Evolutionary conservation across 2,113 vertebrate genomes (phyloP).

Genomic region (Callaeas wilsoni): DNA sequence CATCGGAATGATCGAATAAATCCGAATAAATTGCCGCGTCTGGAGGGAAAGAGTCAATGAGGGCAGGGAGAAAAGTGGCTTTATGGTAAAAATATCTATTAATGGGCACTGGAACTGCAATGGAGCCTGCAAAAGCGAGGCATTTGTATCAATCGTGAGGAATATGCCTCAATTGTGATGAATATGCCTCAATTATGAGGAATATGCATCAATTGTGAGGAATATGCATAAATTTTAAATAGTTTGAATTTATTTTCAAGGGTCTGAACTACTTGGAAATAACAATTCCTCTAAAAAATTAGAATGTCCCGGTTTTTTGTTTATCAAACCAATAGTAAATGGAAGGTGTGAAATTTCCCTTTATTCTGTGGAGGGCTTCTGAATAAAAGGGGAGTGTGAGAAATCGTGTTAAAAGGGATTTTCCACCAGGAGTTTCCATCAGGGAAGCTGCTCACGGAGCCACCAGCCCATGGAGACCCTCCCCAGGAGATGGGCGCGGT

Average conservation of each 20-base stretch:
- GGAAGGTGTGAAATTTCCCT: neutral
- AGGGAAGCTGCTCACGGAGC: neutral
- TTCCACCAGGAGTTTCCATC: neutral
- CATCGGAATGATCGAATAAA: neutral
- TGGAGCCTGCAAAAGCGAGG: neutral
- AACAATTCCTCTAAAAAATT: neutral
- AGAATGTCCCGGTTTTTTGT: neutral
- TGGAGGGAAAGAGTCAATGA: neutral
- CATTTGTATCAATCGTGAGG: neutral
- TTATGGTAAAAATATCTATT: neutral
- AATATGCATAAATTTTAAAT: neutral
- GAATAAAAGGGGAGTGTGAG: neutral
- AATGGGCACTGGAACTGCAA: neutral
- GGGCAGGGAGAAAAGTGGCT: neutral
- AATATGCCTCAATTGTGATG: neutral
- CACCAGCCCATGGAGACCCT: accelerated
- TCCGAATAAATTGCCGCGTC: neutral
- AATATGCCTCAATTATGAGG: too few relatives aligned
- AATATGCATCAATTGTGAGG: neutral
- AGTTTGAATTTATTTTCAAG: neutral
- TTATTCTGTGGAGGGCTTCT: neutral
- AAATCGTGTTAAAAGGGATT: neutral
- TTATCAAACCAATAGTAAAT: neutral
- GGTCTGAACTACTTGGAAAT: neutral
- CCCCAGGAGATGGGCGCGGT: accelerated